Evolutionary conservation across 2,797 vertebrate genomes (phyloP).

Genomic region (Tauraco hartlaubi): DNA sequence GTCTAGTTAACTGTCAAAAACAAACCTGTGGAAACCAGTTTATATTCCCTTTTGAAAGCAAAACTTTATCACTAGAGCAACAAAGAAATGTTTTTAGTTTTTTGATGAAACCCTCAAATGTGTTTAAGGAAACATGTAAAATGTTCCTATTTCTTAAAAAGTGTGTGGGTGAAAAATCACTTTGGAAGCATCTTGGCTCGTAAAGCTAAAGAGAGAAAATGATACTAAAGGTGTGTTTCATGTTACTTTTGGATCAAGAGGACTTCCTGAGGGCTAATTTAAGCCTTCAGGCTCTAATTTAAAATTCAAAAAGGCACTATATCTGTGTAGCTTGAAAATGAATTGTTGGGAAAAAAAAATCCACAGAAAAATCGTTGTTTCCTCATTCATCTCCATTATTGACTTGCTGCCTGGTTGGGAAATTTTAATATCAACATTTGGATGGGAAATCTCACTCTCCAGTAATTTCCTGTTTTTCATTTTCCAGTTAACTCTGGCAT

Average conservation of each 20-base stretch:
- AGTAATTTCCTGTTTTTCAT: neutral
- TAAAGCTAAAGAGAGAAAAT: neutral
- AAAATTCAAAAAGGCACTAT: neutral
- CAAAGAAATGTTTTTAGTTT: neutral
- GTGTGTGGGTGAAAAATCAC: accelerated
- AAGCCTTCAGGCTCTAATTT: neutral
- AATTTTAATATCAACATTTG: neutral
- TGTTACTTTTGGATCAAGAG: accelerated
- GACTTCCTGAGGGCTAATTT: neutral
- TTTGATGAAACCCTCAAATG: neutral
- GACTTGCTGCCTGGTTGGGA: neutral
- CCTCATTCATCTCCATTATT: neutral
- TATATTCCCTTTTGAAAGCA: neutral
- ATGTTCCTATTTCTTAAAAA: neutral
- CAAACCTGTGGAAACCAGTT: neutral
- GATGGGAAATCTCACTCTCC: neutral
- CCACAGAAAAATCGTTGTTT: neutral
- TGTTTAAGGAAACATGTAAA: neutral
- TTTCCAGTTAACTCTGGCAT: neutral
- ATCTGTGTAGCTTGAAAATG: neutral
- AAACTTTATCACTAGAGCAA: neutral
- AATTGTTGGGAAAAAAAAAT: neutral
- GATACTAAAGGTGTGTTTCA: neutral
- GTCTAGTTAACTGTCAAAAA: neutral
- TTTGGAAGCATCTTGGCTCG: neutral